These are phyloP conservation scores for Sebastes kiyomatsui DNA, from an alignment of 2,797 vertebrate species.

Conservation along the genomic window DNA sequence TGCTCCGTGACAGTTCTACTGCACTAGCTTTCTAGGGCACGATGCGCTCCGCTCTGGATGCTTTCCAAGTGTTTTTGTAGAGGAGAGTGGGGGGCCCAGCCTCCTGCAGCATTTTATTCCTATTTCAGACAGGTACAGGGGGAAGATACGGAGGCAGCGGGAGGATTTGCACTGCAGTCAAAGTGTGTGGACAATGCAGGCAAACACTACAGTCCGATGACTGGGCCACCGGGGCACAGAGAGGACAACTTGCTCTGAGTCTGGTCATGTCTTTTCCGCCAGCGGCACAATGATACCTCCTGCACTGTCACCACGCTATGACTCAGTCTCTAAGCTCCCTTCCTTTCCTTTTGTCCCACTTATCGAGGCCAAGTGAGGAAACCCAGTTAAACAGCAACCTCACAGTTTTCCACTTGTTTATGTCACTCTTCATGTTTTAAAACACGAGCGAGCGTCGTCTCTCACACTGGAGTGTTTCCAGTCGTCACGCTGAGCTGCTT, in stretches of 20 bases:
- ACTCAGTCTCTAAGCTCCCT: conserved; percentile 2
- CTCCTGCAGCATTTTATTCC: conserved; percentile 61
- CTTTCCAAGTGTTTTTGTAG: conserved; percentile 66
- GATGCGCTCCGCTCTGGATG: conserved; percentile 59
- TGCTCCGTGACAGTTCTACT: conserved; percentile 75
- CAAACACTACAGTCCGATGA: conserved; percentile 5
- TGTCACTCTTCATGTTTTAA: conserved; percentile 7
- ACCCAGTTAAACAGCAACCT: neutral
- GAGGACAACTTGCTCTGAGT: conserved; percentile 7
- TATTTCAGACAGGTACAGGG: conserved; percentile 60
- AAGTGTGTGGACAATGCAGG: neutral
- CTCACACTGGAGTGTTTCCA: conserved; percentile 59
- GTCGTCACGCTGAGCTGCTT: conserved; percentile 65
- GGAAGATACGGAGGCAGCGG: conserved; percentile 14
- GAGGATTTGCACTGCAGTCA: conserved; percentile 15
- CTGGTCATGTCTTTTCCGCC: neutral
- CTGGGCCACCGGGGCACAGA: neutral
- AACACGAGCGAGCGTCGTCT: neutral
- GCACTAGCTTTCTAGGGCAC: conserved; percentile 75
- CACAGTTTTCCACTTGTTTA: neutral
- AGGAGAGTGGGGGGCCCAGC: conserved; percentile 37
- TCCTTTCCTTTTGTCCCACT: conserved; percentile 17
- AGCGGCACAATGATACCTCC: neutral
- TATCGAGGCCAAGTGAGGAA: conserved; percentile 12
- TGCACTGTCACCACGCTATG: conserved; percentile 5